These are phyloP conservation scores for Lasioglossum calceatum DNA, from an alignment of 2,888 invertebrate genomes.

Conservation along the genomic window DNA sequence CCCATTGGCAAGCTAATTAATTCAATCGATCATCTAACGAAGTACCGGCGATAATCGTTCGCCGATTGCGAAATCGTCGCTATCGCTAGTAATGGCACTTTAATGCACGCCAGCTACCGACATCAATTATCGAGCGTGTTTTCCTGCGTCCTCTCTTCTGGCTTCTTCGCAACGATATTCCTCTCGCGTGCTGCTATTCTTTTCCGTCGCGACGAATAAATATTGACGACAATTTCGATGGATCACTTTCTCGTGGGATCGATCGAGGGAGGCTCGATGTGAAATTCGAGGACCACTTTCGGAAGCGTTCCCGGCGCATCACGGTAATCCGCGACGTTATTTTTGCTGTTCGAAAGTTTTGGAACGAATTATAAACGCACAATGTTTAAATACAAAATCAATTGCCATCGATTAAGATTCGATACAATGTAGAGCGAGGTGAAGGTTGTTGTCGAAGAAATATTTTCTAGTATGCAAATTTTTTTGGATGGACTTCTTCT, in stretches of 20 bases:
- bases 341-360: background rate
- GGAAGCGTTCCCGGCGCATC: background rate
- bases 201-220: background rate
- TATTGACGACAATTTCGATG: background rate
- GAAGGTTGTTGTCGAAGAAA: no score
- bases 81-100: background rate
- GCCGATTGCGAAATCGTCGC: background rate
- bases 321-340: background rate
- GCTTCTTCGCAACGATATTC: background rate
- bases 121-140: background rate
- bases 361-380: background rate
- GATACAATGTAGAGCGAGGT: no score
- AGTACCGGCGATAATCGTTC: background rate
- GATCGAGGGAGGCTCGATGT: conserved; percentile 10
- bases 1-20: background rate
- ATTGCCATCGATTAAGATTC: background rate
- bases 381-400: background rate
- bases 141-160: background rate
- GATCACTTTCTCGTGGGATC: conserved; percentile 10
- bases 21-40: background rate
- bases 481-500: no score
- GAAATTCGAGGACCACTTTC: conserved; percentile 37
- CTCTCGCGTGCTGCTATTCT: background rate
- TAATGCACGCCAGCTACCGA: background rate
- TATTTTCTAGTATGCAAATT: no score